These are phyloP conservation scores for Acanthochromis polyacanthus DNA, from an alignment of 2,113 vertebrate species.

Conservation along the genomic window DNA sequence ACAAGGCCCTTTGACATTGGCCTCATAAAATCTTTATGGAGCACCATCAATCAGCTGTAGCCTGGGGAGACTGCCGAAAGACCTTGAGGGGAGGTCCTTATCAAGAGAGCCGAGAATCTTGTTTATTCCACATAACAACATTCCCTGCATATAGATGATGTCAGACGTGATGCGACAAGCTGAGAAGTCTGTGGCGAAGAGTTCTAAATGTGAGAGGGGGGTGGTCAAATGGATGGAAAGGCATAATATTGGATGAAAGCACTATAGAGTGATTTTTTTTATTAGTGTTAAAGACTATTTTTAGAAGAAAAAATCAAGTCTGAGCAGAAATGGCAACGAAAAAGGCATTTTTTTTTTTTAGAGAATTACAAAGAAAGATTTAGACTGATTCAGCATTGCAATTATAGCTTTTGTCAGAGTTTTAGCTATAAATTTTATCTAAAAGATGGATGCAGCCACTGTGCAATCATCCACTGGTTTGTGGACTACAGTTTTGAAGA, in stretches of 20 bases:
- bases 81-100: conserved; percentile 58
- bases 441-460: no score
- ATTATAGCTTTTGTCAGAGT: no score
- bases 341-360: no score
- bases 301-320: no score
- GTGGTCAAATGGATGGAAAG: neutral
- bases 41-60: conserved; percentile 64
- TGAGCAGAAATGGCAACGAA: no score
- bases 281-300: neutral
- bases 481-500: no score
- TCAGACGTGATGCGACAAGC: conserved; percentile 14
- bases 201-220: neutral
- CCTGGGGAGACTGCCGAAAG: conserved; percentile 36
- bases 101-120: conserved; percentile 16
- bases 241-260: neutral
- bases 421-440: no score
- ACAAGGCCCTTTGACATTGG: conserved; percentile 61
- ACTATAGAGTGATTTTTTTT: no score
- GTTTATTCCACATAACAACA: conserved; percentile 44
- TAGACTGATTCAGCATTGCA: no score
- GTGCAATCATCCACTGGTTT: no score
- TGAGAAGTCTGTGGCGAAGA: neutral
- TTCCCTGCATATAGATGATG: conserved; percentile 44
- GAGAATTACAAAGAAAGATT: no score
- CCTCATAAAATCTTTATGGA: conserved; percentile 63